These are phyloP conservation scores for Polyergus mexicanus DNA, from an alignment of 1,140 invertebrate genomes.

Conservation along the genomic window DNA sequence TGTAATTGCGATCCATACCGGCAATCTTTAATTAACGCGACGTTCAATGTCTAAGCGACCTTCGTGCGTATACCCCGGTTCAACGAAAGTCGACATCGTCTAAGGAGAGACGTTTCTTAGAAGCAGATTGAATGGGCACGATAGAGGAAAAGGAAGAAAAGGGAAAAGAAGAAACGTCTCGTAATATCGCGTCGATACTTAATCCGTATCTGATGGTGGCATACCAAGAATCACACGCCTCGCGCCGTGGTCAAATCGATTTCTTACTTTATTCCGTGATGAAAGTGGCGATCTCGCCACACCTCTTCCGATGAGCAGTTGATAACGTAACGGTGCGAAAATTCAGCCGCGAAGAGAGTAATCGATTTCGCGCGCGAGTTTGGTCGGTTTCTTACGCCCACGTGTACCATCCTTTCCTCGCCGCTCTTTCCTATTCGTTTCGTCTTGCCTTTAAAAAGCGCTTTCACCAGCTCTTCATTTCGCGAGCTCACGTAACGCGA, in stretches of 20 bases:
- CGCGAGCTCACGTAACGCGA: constrained; percentile 46
- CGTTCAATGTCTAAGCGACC: constrained; percentile 49
- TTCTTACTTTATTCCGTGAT: constrained; percentile 47
- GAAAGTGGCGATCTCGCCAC: constrained; percentile 4
- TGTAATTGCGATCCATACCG: constrained; percentile 59
- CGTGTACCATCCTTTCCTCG: not conserved
- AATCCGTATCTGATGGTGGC: constrained; percentile 49
- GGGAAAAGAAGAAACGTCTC: not conserved
- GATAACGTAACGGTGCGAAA: constrained; percentile 56
- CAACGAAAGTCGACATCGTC: constrained; percentile 15
- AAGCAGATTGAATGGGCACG: constrained; percentile 31
- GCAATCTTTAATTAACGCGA: constrained; percentile 69
- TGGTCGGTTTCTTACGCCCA: constrained; percentile 46
- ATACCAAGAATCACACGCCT: constrained; percentile 53
- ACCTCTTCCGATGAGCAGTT: constrained; percentile 24
- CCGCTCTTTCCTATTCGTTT: constrained; percentile 12
- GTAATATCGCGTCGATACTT: constrained; percentile 36
- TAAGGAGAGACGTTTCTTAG: constrained; percentile 6
- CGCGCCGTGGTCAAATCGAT: constrained; percentile 37
- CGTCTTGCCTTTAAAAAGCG: constrained; percentile 33
- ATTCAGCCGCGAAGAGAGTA: constrained; percentile 40
- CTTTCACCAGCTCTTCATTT: constrained; percentile 21
- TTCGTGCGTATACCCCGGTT: constrained; percentile 41
- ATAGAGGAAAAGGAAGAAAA: not conserved
- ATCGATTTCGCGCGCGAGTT: constrained; percentile 55